These are phyloP conservation scores for Gymnosoma rotundatum DNA, from an alignment of 2,888 invertebrate genomes.

Conservation along the genomic window DNA sequence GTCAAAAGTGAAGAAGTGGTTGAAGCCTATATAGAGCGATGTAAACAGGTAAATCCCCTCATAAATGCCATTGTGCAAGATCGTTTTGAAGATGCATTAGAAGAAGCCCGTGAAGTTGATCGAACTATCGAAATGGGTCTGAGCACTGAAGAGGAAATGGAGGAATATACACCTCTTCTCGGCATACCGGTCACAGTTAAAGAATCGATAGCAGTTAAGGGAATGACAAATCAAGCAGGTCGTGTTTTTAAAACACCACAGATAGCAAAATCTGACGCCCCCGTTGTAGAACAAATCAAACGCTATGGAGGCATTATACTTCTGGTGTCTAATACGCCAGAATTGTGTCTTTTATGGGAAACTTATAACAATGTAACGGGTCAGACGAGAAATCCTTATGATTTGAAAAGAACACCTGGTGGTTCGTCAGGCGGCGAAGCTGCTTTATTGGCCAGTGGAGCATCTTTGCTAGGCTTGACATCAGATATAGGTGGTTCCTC, in stretches of 20 bases:
- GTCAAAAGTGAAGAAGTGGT: conserved; percentile 88
- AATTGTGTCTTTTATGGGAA: conserved; percentile 95
- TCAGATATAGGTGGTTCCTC: conserved; percentile 96
- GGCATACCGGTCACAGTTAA: conserved; percentile 94
- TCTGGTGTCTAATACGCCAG: conserved; percentile 94
- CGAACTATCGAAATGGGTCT: conserved; percentile 85
- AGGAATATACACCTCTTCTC: conserved; percentile 87
- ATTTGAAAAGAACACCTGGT: conserved; percentile 89
- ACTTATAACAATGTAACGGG: conserved; percentile 94
- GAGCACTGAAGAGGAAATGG: conserved; percentile 85
- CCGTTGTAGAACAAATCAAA: conserved; percentile 86
- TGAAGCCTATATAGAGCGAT: conserved; percentile 88
- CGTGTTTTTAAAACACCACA: conserved; percentile 84
- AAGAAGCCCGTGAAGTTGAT: conserved; percentile 89
- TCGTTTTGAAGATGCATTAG: conserved; percentile 88
- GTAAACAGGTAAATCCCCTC: conserved; percentile 89
- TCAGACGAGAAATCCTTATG: conserved; percentile 93
- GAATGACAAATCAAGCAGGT: conserved; percentile 90
- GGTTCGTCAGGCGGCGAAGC: conserved; percentile 96
- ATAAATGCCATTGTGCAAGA: conserved; percentile 92
- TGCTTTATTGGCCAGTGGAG: conserved; percentile 89
- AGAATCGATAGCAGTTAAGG: conserved; percentile 90
- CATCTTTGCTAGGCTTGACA: conserved; percentile 91
- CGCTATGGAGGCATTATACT: conserved; percentile 93
- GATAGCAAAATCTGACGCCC: conserved; percentile 88